Base-by-base conservation (phyloP, 1,140 invertebrate genomes). In the Neodiprion virginianus region DNA sequence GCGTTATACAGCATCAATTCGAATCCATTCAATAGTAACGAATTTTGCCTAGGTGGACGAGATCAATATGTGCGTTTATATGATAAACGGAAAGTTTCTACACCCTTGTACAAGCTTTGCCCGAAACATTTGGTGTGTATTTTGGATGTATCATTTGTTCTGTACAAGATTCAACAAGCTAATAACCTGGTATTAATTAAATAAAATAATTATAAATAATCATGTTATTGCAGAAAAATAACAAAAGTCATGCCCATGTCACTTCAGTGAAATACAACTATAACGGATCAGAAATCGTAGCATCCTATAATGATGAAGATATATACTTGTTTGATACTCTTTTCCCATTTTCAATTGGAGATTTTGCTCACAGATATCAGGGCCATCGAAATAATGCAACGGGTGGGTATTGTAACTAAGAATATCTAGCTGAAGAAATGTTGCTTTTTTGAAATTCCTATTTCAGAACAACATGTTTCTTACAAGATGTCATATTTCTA, bases 201-300 rank as follows among this genome's bases (percentile, higher is more conserved):
- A 40, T 11, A 17, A 61, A 61, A 12, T 61, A 17, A 61, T 73
- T 72, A 61, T 72, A 12, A 73, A 70, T 77, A 72, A 10, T 76
- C 71, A 76, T 75, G 69, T 48, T 76, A 47, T 80, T 81, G 71
- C 67, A 80, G 77, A 48, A 73, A 80, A 75, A 75, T 11, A 73
- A 48, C 9, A 78, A 76, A 67, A 78, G 80, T 65, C 14, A 75
- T 71, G 81, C 86, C 50, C 93, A 96, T 85, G 91, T 98, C 0
- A 98, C 97, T 8, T 96, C 93, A 84, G 95, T 95, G 48, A 92
- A 97, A 1, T 99, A 97, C 86, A 98, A 96, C 89, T 93, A 97
- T 87, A 95, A 96, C 87, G 97, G 97, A 66, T 91, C 92, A 74
- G 96, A 98, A 89, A 94, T 99, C 75, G 86, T 99, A 14, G 96